Evolutionary conservation across 2,113 vertebrate species (phyloP), one percentile per base, ranked within the genome.

Genomic region (Dipodomys ordii): DNA sequence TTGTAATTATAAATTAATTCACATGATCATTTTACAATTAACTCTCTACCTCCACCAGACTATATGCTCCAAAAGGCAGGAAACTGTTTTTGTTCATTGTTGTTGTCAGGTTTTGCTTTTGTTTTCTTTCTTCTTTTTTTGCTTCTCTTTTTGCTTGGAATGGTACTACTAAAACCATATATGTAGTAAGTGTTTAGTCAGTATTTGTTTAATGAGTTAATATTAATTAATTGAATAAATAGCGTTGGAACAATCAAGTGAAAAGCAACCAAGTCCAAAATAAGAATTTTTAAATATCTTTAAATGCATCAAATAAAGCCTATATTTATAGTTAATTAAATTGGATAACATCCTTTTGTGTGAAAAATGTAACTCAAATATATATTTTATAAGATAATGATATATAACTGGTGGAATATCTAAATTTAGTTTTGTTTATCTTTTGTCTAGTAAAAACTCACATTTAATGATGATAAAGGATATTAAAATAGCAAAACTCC

Each of bases 381-480:
- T 73, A 76, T 65, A 65, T 46, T 69, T 35, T 62, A 6, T n/a
- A n/a, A 13, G 7, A 74, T 23, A 68, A 68, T 84, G 4, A 4
- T 83, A 39, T 32, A 13, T 73, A 87, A 65, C 72, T 65, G 18
- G 44, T 28, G 64, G 11, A 76, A 68, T 53, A 88, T 39, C 16
- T 65, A 87, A 78, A 53, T 78, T 81, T 53, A 89, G n/a, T 9
- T 91, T 74, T 32, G 30, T 32, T 94, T 92, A 25, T 10, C 6
- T 76, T 88, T 18, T 88, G 15, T 49, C 15, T 83, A 44, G 35
- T 93, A 60, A 76, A 90, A 93, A 80, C 49, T 78, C 68, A 96
- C 73, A 81, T 84, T 89, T 87, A 79, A 88, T 82, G 79, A 87
- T 76, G 23, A 64, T 49, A n/a, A 90, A 76, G 4, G 7, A 23